phyloP scores from a whole-genome alignment of 2,113 vertebrate species.

The Centropus unirufus region DNA sequence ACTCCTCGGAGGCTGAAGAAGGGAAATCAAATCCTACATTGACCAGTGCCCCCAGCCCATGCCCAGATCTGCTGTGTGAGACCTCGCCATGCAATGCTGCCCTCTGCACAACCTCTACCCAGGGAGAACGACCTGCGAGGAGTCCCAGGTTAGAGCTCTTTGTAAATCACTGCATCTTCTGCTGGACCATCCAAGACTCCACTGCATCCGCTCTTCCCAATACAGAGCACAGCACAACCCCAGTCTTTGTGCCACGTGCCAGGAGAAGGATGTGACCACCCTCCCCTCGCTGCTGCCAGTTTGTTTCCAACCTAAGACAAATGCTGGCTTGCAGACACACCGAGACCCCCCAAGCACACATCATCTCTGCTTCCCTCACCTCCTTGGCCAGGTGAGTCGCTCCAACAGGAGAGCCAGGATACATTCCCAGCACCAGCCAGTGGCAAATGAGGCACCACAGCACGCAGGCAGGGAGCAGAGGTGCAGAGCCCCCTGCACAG shows the following conservation, averaged over 20 bases:
- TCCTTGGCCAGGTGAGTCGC: not conserved
- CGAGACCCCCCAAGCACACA: fast-evolving
- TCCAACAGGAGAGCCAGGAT: not conserved
- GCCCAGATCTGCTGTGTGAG: fast-evolving
- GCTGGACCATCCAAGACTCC: too few relatives aligned
- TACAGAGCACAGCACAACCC: not conserved
- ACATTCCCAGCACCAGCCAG: not conserved
- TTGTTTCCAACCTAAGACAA: not conserved
- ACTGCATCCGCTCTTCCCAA: not conserved
- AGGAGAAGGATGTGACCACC: not conserved
- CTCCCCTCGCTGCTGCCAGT: not conserved
- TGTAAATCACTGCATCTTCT: not conserved
- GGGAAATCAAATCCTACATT: not conserved
- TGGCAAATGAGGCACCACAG: not conserved
- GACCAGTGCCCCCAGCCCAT: not conserved
- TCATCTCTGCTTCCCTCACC: not conserved
- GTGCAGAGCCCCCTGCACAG: not conserved
- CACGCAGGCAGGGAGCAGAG: too few relatives aligned
- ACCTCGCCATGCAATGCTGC: fast-evolving
- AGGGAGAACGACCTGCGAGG: not conserved
- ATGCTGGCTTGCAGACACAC: fast-evolving
- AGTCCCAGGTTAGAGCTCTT: not conserved
- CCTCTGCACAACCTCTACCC: not conserved
- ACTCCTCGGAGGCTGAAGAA: not conserved
- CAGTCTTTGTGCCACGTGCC: too few relatives aligned